Evolutionary conservation across 2,113 vertebrate species (phyloP), one percentile per base, ranked within the genome.

Genomic region (Carassius auratus): DNA sequence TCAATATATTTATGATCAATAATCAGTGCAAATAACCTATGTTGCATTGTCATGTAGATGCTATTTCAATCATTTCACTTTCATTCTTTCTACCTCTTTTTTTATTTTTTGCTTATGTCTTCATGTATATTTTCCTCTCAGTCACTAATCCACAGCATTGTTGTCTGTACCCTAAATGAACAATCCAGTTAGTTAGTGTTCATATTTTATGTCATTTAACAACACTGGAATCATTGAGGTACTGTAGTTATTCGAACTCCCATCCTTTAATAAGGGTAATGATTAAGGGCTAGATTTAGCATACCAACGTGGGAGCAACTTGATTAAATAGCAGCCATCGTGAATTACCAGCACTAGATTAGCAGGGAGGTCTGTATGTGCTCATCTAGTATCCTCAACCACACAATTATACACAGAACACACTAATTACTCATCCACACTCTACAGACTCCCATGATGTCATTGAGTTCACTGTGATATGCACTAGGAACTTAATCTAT

Each of bases 221-320:
- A 38, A 19, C 64, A 26, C 33, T 77, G 64, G 74, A 85, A 66
- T 86, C 79, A 69, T 15, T 7, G 59, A 79, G 83, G 50, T 30
- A 30, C 30, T 30, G 30, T 61, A 78, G 64, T 76, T 80, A 79
- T 80, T 84, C 21, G 64, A 85, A 84, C 81, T 84, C 36, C 76
- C 50, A 68, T 71, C 73, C 52, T 68, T 87, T 81, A 81, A 87
- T 89, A 89, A 76, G 64, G 48, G 30, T 19, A 45, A 55, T 83
- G 69, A 85, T 85, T 81, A 83, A 87, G 80, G 55, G 76, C 69
- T 73, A 76, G 75, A 84, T 87, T 89, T 79, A 87, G 80, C 13
- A 62, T 68, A 81, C 81, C 50, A 69, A 59, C 26, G 69, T 73
- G 86, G 64, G 55, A 83, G 57, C 55, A 38, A 81, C 21, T 75